Evolutionary conservation across 2,888 invertebrate genomes (phyloP).

Genomic region (Stenodera caucasica): DNA sequence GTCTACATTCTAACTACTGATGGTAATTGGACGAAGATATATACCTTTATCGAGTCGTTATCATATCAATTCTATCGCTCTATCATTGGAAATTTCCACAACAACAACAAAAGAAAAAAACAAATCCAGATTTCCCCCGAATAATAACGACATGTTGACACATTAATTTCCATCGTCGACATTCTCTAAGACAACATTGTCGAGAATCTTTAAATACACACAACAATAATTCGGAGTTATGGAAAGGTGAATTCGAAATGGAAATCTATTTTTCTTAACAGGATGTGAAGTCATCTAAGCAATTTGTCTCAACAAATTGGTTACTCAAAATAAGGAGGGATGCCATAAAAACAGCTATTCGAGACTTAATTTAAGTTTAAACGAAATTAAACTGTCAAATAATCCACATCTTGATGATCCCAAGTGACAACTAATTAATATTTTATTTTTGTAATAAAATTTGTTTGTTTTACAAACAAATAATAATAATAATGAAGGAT

Average conservation of each 20-base stretch:
- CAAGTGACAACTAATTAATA: conserved; percentile 4
- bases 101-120: neutral
- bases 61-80: neutral
- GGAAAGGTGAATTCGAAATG: neutral
- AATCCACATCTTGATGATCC: neutral
- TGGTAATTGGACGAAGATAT: conserved; percentile 58
- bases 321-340: conserved; percentile 17
- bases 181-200: conserved; percentile 9
- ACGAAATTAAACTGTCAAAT: conserved; percentile 26
- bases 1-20: conserved; percentile 50
- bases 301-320: conserved; percentile 46
- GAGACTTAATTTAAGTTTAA: conserved; percentile 26
- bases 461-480: neutral
- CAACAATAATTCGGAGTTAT: neutral
- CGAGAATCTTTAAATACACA: conserved; percentile 16
- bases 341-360: conserved; percentile 12
- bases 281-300: conserved; percentile 34
- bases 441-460: neutral
- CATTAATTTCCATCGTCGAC: neutral
- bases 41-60: conserved; percentile 35
- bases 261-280: neutral
- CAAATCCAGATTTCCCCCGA: too few relatives aligned
- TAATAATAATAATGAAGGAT: neutral
- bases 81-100: too few relatives aligned
- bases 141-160: conserved; percentile 7